phyloP scores from a whole-genome alignment of 2,797 vertebrate species.

The Gobionotothen gibberifrons region DNA sequence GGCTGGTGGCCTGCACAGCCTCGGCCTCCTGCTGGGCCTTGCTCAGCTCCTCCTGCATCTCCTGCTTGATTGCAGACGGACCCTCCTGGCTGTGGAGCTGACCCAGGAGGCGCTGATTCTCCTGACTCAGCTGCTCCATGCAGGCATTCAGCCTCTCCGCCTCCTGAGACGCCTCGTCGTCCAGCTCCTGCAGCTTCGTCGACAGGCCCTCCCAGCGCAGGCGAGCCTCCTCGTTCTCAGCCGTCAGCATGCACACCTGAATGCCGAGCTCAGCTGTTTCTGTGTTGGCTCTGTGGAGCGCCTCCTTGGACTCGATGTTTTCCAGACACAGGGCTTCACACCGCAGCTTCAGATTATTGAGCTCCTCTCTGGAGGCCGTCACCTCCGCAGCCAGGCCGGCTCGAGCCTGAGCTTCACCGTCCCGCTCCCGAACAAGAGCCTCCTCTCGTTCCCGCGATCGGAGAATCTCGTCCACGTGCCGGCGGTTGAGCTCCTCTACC shows the following conservation, averaged over 20 bases:
- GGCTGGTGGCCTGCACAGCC: conserved; percentile 74
- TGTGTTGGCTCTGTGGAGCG: conserved; percentile 89
- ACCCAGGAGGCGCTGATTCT: conserved; percentile 83
- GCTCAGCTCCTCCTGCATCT: conserved; percentile 61
- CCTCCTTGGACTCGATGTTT: conserved; percentile 86
- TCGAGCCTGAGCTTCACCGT: conserved; percentile 73
- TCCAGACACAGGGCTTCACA: conserved; percentile 83
- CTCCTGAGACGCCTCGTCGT: conserved; percentile 77
- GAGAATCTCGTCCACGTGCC: conserved; percentile 88
- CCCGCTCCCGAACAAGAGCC: conserved; percentile 74
- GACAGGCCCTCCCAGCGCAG: conserved; percentile 79
- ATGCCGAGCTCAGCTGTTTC: conserved; percentile 92
- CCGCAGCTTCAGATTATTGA: conserved; percentile 77
- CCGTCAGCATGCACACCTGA: conserved; percentile 88
- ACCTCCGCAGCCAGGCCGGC: conserved; percentile 79
- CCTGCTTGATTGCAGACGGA: conserved; percentile 20
- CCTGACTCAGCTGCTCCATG: conserved; percentile 78
- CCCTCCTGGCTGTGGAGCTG: conserved; percentile 77
- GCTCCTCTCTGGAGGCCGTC: conserved; percentile 81
- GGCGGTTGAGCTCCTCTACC: conserved; percentile 88
- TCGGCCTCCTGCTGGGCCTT: conserved; percentile 77
- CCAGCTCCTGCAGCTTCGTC: conserved; percentile 76
- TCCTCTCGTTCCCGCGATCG: conserved; percentile 85
- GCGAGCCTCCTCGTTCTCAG: conserved; percentile 86
- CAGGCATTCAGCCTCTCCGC: conserved; percentile 75